Evolutionary conservation across 2,797 vertebrate species (phyloP).

Genomic region (Enteromius anoplus): DNA sequence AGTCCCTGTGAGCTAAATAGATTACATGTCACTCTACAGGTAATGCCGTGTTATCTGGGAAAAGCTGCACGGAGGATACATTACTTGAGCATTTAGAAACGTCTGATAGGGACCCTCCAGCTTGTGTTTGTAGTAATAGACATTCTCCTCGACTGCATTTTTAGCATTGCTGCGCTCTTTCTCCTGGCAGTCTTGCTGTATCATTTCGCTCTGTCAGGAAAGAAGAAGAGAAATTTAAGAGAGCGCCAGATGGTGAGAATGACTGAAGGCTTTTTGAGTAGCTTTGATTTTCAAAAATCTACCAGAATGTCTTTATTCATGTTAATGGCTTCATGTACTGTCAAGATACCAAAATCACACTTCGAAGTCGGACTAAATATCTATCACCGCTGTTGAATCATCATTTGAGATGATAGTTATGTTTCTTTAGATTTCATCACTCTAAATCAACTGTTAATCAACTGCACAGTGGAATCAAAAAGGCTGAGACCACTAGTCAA

Average conservation of each 20-base stretch:
- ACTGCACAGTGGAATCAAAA: background rate
- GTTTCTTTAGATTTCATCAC: background rate
- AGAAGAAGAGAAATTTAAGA: background rate
- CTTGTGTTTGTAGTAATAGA: constrained; percentile 83
- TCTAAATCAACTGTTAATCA: background rate
- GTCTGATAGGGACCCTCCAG: constrained; percentile 79
- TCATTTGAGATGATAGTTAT: background rate
- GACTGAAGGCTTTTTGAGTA: constrained; percentile 11
- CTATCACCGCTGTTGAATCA: background rate
- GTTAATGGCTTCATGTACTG: background rate
- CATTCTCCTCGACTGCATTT: constrained; percentile 84
- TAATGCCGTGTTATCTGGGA: background rate
- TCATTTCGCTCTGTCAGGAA: constrained; percentile 79
- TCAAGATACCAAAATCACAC: background rate
- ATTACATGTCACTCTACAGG: constrained; percentile 13
- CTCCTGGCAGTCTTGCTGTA: constrained; percentile 83
- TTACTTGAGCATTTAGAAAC: constrained; percentile 78
- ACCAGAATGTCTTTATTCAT: constrained; percentile 22
- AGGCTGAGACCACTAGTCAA: background rate
- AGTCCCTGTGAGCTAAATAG: constrained; percentile 12
- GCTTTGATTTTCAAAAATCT: constrained; percentile 1
- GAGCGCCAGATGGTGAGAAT: background rate
- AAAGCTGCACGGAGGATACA: background rate
- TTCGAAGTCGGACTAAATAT: constrained; percentile 4
- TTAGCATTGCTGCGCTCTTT: constrained; percentile 84